Percentiles rank a stretch among this genome's conserved stretches.
Conservation (phyloP, 2,113 vertebrate species). For the Tringa solitaria region DNA sequence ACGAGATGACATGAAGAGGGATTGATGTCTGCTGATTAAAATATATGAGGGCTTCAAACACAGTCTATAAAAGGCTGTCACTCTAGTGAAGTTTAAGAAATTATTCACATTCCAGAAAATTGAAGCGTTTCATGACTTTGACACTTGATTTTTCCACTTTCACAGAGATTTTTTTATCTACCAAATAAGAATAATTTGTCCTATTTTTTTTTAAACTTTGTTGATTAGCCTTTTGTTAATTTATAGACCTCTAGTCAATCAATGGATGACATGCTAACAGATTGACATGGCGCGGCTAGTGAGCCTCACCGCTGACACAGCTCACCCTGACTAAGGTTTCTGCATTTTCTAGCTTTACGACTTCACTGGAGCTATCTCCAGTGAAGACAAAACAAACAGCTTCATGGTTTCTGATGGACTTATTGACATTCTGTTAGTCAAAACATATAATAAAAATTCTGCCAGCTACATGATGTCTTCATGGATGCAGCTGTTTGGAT, state of each 20-base stretch:
- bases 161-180: neutral
- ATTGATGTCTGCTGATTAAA: neutral
- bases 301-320: neutral
- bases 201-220: neutral
- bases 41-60: neutral
- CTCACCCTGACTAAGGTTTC: neutral
- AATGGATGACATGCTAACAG: neutral
- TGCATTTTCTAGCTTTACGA: conserved; percentile 33
- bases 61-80: neutral
- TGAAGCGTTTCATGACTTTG: neutral
- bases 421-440: conserved; percentile 32
- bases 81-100: neutral
- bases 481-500: conserved; percentile 51
- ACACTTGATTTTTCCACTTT: neutral
- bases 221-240: neutral
- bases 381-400: conserved; percentile 39
- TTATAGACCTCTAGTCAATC: neutral
- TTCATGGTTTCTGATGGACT: conserved; percentile 25
- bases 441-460: conserved; percentile 36
- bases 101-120: neutral
- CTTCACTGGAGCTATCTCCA: conserved; percentile 37
- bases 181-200: neutral
- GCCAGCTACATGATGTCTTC: conserved; percentile 28
- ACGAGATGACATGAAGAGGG: neutral
- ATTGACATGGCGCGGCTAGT: neutral